Evolutionary conservation across 2,113 vertebrate species (phyloP).

Genomic region (Cyprinodon brontotheroides): DNA sequence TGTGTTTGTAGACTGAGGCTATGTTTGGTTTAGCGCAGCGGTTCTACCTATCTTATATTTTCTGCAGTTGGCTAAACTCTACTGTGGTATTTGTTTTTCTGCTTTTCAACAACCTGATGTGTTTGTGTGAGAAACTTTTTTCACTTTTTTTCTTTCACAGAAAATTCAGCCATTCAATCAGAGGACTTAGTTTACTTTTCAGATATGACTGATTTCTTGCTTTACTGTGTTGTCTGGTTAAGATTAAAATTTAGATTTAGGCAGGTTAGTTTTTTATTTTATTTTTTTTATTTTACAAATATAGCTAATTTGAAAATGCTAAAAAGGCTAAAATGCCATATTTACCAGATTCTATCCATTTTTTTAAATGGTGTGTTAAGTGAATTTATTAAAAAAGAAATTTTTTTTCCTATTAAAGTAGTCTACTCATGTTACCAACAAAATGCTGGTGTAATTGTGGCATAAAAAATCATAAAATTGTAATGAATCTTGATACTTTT

Average conservation of each 20-base stretch:
- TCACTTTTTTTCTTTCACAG: conserved; percentile 5
- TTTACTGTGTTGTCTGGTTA: background rate
- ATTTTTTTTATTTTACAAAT: too few species aligned
- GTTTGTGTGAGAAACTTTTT: conserved; percentile 39
- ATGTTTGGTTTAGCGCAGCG: conserved; percentile 39
- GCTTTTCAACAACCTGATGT: conserved; percentile 24
- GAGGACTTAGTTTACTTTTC: background rate
- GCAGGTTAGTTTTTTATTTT: background rate
- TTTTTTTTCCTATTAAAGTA: background rate
- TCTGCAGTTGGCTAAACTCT: conserved; percentile 32
- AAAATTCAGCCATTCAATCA: background rate
- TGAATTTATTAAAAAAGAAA: too few species aligned
- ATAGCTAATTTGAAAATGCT: too few species aligned
- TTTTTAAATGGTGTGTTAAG: background rate
- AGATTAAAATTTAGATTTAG: background rate
- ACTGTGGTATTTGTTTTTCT: conserved; percentile 5
- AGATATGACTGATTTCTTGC: background rate
- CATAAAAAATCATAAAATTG: background rate
- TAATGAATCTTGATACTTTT: background rate
- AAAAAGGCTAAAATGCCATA: too few species aligned
- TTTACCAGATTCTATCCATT: too few species aligned
- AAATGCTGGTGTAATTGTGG: background rate
- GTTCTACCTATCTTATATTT: conserved; percentile 15
- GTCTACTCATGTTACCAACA: background rate
- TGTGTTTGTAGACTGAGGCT: conserved; percentile 28